Evolutionary conservation across 2,113 vertebrate species (phyloP), one percentile per base, ranked within the genome.

Genomic region (Campylorhamphus procurvoides): DNA sequence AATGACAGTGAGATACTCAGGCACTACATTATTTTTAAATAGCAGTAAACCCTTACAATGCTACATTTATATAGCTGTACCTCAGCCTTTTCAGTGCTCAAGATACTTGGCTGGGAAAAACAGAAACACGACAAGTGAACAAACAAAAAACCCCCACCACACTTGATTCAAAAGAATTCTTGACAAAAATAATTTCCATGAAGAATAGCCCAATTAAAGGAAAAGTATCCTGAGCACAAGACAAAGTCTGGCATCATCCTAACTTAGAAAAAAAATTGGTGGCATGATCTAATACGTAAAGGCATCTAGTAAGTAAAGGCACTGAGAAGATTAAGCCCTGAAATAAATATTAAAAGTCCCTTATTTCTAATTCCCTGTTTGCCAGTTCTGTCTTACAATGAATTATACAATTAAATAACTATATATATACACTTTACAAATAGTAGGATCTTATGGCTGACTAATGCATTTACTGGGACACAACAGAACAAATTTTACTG

Each of bases 61-160:
- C 14, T 67, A 47, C 64, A 63, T 71, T 80, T 71, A 69, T 6
- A 50, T 10, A 89, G 19, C 10, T 67, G 18, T 49, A 55, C 53
- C 24, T 66, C 12, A 40, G 28, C 33, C 1, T 73, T 86, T 92
- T 56, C 49, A 71, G n/a, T 35, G 31, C 60, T 24, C 66, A n/a
- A 89, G n/a, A 29, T 62, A 72, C 12, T 58, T 50, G 24, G 24
- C 8, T 27, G 16, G 5, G 10, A 5, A 1, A 1, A 29, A 3
- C 10, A 28, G 37, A 13, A 3, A 3, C 8, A 31, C 28, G 64
- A 67, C 5, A 52, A 52, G 25, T 28, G 50, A 52, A 27, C 17
- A 64, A 39, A 19, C 16, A 3, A 66, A 63, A 10, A 2, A 0
- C 4, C 8, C 4, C 28, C 14, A 58, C 9, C 8, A 52, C 15